A percentile compares a stretch with the other conserved stretches of the same genome.
Evolutionary conservation across 2,888 invertebrate species (phyloP).

Genomic region (Trichacis sp.): DNA sequence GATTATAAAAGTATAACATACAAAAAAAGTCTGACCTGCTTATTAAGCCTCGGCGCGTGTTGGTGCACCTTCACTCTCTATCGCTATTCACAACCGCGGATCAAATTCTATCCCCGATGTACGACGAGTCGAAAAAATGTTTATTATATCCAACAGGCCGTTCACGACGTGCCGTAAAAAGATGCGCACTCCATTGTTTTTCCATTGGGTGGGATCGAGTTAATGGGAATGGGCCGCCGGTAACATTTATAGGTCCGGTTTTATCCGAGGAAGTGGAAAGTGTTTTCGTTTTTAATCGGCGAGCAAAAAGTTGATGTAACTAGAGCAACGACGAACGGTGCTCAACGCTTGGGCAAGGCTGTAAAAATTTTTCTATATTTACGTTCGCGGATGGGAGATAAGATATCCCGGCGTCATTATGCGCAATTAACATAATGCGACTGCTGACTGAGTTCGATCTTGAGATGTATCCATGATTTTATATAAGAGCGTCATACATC

Average conservation of each 20-base stretch:
- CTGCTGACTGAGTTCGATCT: constrained; percentile 1
- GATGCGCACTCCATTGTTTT: too few species aligned
- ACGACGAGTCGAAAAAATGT: constrained; percentile 22
- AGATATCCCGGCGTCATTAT: background rate
- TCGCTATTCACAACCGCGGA: constrained; percentile 53
- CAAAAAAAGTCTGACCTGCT: constrained; percentile 61
- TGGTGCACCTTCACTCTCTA: constrained; percentile 49
- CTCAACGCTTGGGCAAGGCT: too few species aligned
- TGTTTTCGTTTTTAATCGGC: too few species aligned
- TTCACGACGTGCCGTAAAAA: background rate
- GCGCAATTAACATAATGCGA: background rate
- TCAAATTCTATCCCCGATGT: constrained; percentile 47
- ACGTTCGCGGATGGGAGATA: too few species aligned
- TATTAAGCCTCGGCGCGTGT: constrained; percentile 49
- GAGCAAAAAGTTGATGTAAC: too few species aligned
- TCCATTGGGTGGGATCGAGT: background rate
- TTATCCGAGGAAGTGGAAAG: too few species aligned
- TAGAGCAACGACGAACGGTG: too few species aligned
- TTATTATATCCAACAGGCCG: background rate
- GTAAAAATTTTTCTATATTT: too few species aligned
- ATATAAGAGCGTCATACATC: background rate
- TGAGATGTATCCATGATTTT: background rate
- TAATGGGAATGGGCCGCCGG: background rate
- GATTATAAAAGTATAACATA: constrained; percentile 62
- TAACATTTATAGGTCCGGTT: too few species aligned